Evolutionary conservation across 2,797 vertebrate species (phyloP), one percentile per base, ranked within the genome.

Genomic region (Thaleichthys pacificus): DNA sequence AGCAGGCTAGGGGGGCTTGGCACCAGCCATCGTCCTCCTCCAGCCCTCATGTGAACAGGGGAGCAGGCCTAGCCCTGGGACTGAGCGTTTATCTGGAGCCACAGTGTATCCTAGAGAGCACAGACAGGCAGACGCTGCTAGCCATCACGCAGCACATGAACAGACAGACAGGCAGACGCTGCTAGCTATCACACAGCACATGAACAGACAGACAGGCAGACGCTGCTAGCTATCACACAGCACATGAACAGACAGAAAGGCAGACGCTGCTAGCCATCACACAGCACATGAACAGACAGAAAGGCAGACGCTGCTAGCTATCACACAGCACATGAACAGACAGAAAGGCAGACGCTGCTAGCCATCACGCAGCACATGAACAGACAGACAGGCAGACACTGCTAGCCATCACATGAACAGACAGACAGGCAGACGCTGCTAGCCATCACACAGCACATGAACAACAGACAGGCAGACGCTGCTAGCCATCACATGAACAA

Each of bases 221-320:
- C 89, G 89, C 91, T 91, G 89, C 91, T 91, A 28, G 83, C 69
- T 68, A 93, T 94, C 93, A 86, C 66, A 69, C 76, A 65, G 72
- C 68, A 79, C 78, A 84, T 87, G 92, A 92, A 91, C 26, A 26
- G 22, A 82, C 85, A 93, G 93, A 93, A 92, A 90, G 82, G 68
- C 80, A 89, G 91, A 90, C 89, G 89, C 91, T 91, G 89, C 91
- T 91, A 28, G 83, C 69, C 67, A 93, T 94, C 93, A 86, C 66
- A 69, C 76, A 65, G 72, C 68, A 78, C 78, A 84, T 87, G 92
- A 92, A 91, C 26, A 26, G n/a, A 82, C 85, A 93, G 93, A 93
- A 92, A 90, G 82, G 68, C 80, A 89, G 91, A 90, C 89, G 89
- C 91, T 91, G 89, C 91, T 91, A 28, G 83, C 69, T 68, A 93